Base-by-base conservation (phyloP, 2,113 vertebrate genomes). In the Phyllopteryx taeniolatus region DNA sequence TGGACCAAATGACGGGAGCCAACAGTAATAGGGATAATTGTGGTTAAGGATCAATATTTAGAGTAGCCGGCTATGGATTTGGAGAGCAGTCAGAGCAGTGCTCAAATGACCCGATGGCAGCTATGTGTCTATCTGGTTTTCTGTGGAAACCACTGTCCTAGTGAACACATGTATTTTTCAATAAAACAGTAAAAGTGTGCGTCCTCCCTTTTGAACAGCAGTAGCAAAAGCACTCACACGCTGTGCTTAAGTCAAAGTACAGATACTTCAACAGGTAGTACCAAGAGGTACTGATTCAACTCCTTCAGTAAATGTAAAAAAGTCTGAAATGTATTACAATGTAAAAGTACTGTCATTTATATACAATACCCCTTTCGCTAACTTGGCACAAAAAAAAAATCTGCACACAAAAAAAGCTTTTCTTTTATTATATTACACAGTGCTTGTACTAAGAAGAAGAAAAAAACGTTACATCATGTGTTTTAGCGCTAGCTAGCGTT, bases 11-110 rank as follows among this genome's bases (percentile, higher is more conserved):
- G 85, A 89, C 78, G 91, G 87, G 83, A 89, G 87, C 88, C 84
- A 89, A 86, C 85, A 86, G 88, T 92, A 90, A 91, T 90, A 76
- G 75, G 72, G 80, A 89, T 91, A 92, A 92, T 93, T 91, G 88
- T 74, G 84, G 86, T 89, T 89, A 84, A 73, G 27, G 86, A 91
- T 92, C 91, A 85, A 93, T 93, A 88, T 82, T 87, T 86, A 91
- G 89, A 86, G 85, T 82, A 87, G 85, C 82, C 71, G 75, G 78
- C 70, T 88, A 80, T 86, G 63, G 82, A 83, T 75, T 86, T 84
- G 42, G 67, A 75, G 53, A 86, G 88, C 83, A 71, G 76, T 74
- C 70, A 85, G 83, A 82, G 74, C 67, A 73, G 59, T 65, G 83
- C 87, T 80, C 80, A 79, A 81, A 86, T 83, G 84, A 81, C 83